Evolutionary conservation across 2,797 vertebrate species (phyloP).

Genomic region (Cuculus canorus): DNA sequence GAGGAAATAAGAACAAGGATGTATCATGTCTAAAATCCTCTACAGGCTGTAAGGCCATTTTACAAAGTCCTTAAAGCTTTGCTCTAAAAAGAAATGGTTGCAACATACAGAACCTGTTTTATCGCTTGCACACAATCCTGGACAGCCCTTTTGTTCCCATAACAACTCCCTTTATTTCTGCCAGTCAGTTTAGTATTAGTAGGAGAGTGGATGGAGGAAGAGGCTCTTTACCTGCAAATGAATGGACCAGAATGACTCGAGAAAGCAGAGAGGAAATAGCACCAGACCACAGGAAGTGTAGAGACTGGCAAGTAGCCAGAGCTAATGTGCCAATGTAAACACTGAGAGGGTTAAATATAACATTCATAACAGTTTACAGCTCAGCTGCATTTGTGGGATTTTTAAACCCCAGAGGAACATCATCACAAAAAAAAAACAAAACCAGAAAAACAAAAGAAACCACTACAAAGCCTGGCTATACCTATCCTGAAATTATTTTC

Average conservation of each 20-base stretch:
- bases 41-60: neutral
- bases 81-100: neutral
- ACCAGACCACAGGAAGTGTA: neutral
- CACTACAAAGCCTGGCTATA: neutral
- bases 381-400: accelerated
- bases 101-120: neutral
- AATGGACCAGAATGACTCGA: neutral
- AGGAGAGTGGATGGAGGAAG: neutral
- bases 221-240: neutral
- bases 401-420: neutral
- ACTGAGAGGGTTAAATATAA: neutral
- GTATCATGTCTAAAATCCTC: neutral
- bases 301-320: neutral
- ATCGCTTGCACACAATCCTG: neutral
- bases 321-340: neutral
- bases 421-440: too few species aligned
- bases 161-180: neutral
- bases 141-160: neutral
- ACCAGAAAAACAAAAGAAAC: neutral
- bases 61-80: neutral
- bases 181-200: neutral
- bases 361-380: neutral
- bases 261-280: neutral
- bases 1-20: neutral
- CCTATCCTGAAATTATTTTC: neutral